These are phyloP conservation scores for Empidonax traillii DNA, from an alignment of 2,113 vertebrate genomes.

Conservation along the genomic window DNA sequence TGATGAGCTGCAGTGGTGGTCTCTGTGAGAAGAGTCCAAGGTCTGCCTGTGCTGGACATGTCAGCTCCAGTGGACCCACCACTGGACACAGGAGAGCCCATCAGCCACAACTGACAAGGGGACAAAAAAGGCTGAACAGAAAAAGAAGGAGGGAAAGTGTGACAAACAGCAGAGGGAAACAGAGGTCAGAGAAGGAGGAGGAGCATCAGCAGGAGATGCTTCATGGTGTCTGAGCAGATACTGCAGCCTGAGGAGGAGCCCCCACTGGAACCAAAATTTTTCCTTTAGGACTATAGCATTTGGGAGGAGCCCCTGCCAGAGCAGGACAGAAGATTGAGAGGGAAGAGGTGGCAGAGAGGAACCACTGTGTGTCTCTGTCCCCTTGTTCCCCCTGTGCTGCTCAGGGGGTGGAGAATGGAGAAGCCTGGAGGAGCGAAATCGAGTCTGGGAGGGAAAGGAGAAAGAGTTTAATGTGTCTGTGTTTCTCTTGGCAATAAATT, in stretches of 20 bases:
- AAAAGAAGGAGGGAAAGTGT: neutral
- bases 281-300: neutral
- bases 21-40: neutral
- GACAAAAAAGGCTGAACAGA: neutral
- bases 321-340: neutral
- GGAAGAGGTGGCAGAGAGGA: neutral
- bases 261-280: neutral
- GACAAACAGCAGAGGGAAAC: neutral
- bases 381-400: fast-evolving
- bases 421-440: neutral
- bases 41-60: neutral
- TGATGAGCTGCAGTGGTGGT: neutral
- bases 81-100: neutral
- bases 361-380: fast-evolving
- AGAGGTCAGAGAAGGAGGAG: neutral
- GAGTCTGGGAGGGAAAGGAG: neutral
- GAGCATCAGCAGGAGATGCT: neutral
- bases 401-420: neutral
- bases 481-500: neutral
- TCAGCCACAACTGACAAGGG: fast-evolving
- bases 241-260: neutral
- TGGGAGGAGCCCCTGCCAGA: neutral
- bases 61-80: neutral
- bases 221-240: neutral
- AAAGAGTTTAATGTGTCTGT: neutral